Percentiles rank a stretch among this genome's conserved stretches.
Conservation (phyloP, 2,797 vertebrate species). For the Ctenosaura bakeri region DNA sequence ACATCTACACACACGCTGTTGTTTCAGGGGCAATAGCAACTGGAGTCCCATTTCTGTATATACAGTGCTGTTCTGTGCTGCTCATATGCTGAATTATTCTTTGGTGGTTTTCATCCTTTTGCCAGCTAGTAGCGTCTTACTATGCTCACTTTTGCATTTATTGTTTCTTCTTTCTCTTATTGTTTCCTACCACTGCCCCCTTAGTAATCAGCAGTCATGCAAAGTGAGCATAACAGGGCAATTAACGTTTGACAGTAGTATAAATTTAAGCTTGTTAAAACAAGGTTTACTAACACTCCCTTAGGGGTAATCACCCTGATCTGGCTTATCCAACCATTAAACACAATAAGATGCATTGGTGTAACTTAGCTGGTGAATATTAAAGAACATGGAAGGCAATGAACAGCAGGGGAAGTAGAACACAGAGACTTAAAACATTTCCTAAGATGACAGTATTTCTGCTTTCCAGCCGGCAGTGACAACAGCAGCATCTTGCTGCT, state of each 20-base stretch:
- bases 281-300: conserved; percentile 66
- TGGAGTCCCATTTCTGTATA: conserved; percentile 25
- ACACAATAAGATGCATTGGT: conserved; percentile 58
- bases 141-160: conserved; percentile 37
- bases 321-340: conserved; percentile 56
- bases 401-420: conserved; percentile 14
- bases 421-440: conserved; percentile 36
- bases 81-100: conserved; percentile 41
- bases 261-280: conserved; percentile 72
- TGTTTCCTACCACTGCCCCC: conserved; percentile 40
- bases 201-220: conserved; percentile 53
- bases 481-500: conserved; percentile 1
- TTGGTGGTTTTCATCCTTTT: conserved; percentile 40
- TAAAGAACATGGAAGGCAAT: conserved; percentile 51
- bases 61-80: conserved; percentile 8
- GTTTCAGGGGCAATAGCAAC: not conserved
- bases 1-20: not conserved
- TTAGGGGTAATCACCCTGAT: conserved; percentile 46
- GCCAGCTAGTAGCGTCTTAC: conserved; percentile 37
- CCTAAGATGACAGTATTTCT: conserved; percentile 30
- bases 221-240: conserved; percentile 63
- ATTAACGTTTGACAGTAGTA: conserved; percentile 68
- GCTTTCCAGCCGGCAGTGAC: conserved; percentile 36
- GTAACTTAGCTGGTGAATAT: conserved; percentile 49
- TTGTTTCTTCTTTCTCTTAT: conserved; percentile 35